Evolutionary conservation across 1,140 invertebrate genomes (phyloP), one percentile per base, ranked within the genome.

Genomic region (Littorina saxatilis): DNA sequence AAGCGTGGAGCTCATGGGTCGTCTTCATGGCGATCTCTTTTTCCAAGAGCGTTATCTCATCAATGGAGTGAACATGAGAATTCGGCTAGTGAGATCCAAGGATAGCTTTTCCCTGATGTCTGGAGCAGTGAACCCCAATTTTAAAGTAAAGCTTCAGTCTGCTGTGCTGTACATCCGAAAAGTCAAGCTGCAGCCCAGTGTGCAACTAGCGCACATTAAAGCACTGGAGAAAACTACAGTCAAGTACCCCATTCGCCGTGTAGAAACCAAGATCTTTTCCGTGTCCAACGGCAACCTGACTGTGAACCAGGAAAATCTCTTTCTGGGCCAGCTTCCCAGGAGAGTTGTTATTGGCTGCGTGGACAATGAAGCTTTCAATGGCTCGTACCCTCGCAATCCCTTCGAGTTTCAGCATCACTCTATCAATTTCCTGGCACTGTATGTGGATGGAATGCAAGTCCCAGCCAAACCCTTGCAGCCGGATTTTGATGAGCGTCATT

Each of bases 141-240:
- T 66, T 68, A 40, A 47, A 40, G 29, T 15, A 11, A 47, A 9
- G 23, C 39, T 79, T n/a, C 40, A 39, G 9, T 23, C 66, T 43
- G 61, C 61, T 68, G 66, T 61, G 23, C 27, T 79, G 23, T 79
- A 47, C 68, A 61, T 79, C n/a, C 39, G 77, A 20, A 79, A 79
- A 68, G 58, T 39, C 23, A 79, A 79, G 55, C 29, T 79, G 27
- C 43, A 66, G 9, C 77, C 77, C 13, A 40, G 35, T 23, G 77
- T 79, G 1, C 11, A 27, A 11, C 29, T 77, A 32, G 74, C 74
- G 5, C 74, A 77, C 35, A 29, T 20, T 23, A 58, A 58, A n/a
- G 74, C 74, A 7, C 37, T 77, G 37, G 74, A 77, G 29, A 77
- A 61, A 27, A 35, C 52, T 2, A 77, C 74, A 5, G 23, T 7